phyloP scores from a whole-genome alignment of 2,888 invertebrate genomes.

The Pyrochroa serraticornis region DNA sequence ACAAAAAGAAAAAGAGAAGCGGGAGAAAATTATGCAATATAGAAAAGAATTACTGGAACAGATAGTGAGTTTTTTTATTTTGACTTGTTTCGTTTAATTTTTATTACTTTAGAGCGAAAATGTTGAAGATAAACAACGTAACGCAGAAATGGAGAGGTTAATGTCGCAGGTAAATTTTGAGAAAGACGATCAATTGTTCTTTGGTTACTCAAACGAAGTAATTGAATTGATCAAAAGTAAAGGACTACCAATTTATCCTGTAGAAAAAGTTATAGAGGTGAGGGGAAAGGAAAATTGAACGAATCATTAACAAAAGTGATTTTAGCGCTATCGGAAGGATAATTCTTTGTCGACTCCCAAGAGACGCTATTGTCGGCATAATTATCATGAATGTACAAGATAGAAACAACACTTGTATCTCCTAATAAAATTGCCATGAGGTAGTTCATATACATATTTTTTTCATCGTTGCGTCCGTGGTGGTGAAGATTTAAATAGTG shows the following conservation, averaged over 20 bases:
- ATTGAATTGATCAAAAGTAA: conserved; percentile 57
- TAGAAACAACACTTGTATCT: too few species aligned
- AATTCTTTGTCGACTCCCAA: too few species aligned
- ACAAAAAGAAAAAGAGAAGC: conserved; percentile 54
- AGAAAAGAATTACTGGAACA: conserved; percentile 59
- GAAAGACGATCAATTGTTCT: conserved; percentile 61
- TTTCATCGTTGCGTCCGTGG: too few species aligned
- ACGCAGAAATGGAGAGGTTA: conserved; percentile 53
- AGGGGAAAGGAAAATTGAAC: background rate
- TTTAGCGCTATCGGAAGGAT: too few species aligned
- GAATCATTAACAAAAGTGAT: too few species aligned
- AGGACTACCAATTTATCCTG: conserved; percentile 57
- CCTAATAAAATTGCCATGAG: too few species aligned
- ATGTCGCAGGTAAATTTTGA: conserved; percentile 51
- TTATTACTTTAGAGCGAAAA: conserved; percentile 39
- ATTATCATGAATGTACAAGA: too few species aligned
- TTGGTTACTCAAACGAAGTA: conserved; percentile 60
- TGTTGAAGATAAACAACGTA: conserved; percentile 38
- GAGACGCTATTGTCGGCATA: too few species aligned
- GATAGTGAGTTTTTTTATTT: conserved; percentile 55
- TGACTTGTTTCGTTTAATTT: background rate
- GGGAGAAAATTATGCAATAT: conserved; percentile 57
- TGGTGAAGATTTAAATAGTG: too few species aligned
- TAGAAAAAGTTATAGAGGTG: conserved; percentile 55
- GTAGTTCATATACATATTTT: too few species aligned